Percentiles rank a stretch among this genome's conserved stretches.
Evolutionary conservation across 1,140 invertebrate genomes (phyloP).

Genomic region (Tyrophagus putrescentiae): DNA sequence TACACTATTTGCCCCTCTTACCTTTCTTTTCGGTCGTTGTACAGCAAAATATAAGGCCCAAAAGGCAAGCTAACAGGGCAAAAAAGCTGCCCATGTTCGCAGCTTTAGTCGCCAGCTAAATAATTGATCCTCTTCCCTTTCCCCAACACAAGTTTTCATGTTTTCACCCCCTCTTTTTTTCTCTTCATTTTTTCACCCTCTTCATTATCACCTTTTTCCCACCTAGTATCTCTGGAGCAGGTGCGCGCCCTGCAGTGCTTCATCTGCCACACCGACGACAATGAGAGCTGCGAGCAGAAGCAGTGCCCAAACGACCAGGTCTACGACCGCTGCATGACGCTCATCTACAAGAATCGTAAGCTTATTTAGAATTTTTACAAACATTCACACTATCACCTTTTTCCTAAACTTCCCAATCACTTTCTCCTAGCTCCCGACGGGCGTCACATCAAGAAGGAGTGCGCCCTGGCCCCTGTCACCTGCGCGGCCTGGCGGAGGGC

Average conservation of each 20-base stretch:
- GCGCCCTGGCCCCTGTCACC: slow-evolving; percentile 39
- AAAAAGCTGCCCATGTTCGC: too few species aligned
- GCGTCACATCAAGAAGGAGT: slow-evolving; percentile 36
- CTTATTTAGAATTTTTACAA: neutral
- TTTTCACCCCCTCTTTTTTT: too few species aligned
- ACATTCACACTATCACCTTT: neutral
- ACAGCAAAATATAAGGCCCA: too few species aligned
- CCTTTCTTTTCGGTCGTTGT: too few species aligned
- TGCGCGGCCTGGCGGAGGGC: slow-evolving; percentile 35
- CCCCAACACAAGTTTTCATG: too few species aligned
- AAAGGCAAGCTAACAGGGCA: too few species aligned
- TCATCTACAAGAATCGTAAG: slow-evolving; percentile 38
- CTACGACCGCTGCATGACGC: slow-evolving; percentile 38
- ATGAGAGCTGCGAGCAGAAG: slow-evolving; percentile 34
- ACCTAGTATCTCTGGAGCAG: neutral
- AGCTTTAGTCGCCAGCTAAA: too few species aligned
- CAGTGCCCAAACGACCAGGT: slow-evolving; percentile 35
- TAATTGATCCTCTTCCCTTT: too few species aligned
- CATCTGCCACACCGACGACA: slow-evolving; percentile 36
- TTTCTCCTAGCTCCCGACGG: slow-evolving; percentile 31
- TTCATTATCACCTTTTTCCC: too few species aligned
- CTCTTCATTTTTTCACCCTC: too few species aligned
- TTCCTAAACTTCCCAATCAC: slow-evolving; percentile 9
- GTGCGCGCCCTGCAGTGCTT: slow-evolving; percentile 35
- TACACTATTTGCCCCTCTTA: too few species aligned